Evolutionary conservation across 2,797 vertebrate genomes (phyloP).

Genomic region (Morelia viridis): DNA sequence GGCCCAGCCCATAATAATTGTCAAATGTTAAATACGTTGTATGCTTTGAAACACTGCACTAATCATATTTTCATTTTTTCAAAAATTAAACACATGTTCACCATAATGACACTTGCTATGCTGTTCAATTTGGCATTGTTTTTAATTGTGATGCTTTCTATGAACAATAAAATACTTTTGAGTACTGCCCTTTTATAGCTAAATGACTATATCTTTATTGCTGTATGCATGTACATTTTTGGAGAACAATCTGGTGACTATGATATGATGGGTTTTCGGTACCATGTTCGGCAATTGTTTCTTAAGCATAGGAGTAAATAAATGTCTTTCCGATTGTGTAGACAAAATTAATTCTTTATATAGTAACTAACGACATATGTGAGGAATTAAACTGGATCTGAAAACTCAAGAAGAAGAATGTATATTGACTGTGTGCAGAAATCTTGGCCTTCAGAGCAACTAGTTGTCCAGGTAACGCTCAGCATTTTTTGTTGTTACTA

Average conservation of each 20-base stretch:
- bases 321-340: conserved; percentile 14
- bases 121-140: not conserved
- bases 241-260: not conserved
- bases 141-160: not conserved
- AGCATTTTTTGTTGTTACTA: conserved; percentile 57
- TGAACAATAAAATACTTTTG: not conserved
- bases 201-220: not conserved
- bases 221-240: not conserved
- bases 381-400: conserved; percentile 22
- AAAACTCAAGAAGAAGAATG: conserved; percentile 16
- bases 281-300: conserved; percentile 39
- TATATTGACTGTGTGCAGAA: conserved; percentile 19
- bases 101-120: not conserved
- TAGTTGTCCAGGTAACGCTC: conserved; percentile 51
- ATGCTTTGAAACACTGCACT: not conserved
- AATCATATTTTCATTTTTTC: not conserved
- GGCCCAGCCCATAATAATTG: not conserved
- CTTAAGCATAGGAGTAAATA: conserved; percentile 48
- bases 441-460: conserved; percentile 53
- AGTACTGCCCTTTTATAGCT: not conserved
- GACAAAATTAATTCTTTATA: conserved; percentile 54
- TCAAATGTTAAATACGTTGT: not conserved
- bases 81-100: not conserved
- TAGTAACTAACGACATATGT: conserved; percentile 32
- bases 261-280: conserved; percentile 29